Evolutionary conservation across 1,140 invertebrate species (phyloP).

Genomic region (Drosophila melanica): DNA sequence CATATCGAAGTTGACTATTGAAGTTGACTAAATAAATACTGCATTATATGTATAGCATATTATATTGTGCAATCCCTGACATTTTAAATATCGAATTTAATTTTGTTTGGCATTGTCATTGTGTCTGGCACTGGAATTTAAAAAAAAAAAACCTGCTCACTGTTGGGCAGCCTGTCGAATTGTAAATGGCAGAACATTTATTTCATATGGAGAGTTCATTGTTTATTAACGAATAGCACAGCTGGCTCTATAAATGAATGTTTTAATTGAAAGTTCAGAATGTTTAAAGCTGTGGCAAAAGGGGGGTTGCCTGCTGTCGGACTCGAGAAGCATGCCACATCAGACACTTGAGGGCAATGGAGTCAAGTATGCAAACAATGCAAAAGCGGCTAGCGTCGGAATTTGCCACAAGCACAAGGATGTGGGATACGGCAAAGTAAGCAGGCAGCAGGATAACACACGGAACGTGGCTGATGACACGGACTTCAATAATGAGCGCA

Average conservation of each 20-base stretch:
- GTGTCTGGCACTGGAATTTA: slow-evolving; percentile 30
- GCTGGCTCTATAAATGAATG: slow-evolving; percentile 17
- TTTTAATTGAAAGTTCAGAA: slow-evolving; percentile 50
- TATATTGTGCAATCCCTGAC: slow-evolving; percentile 42
- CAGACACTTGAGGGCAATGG: slow-evolving; percentile 70
- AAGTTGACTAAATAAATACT: slow-evolving; percentile 13
- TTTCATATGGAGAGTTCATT: slow-evolving; percentile 47
- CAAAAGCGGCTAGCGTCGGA: slow-evolving; percentile 61
- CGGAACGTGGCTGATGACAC: slow-evolving; percentile 50
- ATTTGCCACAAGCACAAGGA: slow-evolving; percentile 58
- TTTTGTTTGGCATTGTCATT: slow-evolving; percentile 61
- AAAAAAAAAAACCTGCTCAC: neutral
- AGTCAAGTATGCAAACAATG: slow-evolving; percentile 80
- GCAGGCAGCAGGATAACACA: slow-evolving; percentile 28
- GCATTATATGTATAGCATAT: slow-evolving; percentile 7
- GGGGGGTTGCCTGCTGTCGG: slow-evolving; percentile 14
- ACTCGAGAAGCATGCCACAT: slow-evolving; percentile 41
- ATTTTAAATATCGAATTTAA: slow-evolving; percentile 70
- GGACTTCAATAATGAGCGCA: slow-evolving; percentile 77
- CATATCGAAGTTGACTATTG: slow-evolving; percentile 4
- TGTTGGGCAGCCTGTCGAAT: slow-evolving; percentile 41
- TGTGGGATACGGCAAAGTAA: slow-evolving; percentile 37
- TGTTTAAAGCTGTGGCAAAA: slow-evolving; percentile 32
- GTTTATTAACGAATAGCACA: slow-evolving; percentile 36
- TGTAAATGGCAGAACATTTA: slow-evolving; percentile 72